A percentile compares a stretch with the other conserved stretches of the same genome.
Conservation (phyloP, 2,888 invertebrate genomes). For the Amitus sp. region DNA sequence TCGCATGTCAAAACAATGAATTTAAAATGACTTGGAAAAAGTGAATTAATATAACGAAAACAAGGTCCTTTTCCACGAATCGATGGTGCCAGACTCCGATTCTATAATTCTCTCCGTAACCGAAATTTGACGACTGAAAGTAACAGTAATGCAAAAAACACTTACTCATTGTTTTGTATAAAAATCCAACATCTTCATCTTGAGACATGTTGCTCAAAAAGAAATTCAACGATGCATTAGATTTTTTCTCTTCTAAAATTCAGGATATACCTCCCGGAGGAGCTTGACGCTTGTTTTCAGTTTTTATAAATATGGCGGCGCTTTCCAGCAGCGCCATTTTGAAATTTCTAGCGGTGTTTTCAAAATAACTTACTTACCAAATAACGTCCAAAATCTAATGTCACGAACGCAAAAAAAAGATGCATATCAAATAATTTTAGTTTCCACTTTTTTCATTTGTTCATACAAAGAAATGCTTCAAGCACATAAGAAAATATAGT, state of each 20-base stretch:
- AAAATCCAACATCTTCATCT: constrained; percentile 63
- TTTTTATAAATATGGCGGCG: constrained; percentile 6
- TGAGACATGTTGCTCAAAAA: constrained; percentile 54
- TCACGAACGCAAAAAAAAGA: neutral
- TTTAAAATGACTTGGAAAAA: no score
- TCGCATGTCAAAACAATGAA: no score
- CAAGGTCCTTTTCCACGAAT: neutral
- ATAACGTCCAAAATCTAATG: no score
- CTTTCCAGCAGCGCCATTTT: neutral
- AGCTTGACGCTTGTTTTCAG: constrained; percentile 1
- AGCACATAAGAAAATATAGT: neutral
- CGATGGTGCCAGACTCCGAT: neutral
- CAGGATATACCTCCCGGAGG: no score
- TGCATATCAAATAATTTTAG: neutral
- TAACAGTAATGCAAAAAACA: constrained; percentile 24
- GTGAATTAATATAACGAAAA: neutral
- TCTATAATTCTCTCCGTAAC: no score
- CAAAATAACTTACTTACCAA: neutral
- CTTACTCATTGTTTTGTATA: constrained; percentile 65
- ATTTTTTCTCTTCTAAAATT: no score
- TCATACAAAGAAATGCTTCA: no score
- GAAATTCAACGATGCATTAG: no score
- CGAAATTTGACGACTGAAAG: neutral
- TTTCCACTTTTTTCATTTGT: neutral
- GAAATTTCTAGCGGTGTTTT: neutral